These are phyloP conservation scores for Anthonomus grandis DNA, from an alignment of 1,140 invertebrate genomes.

Conservation along the genomic window DNA sequence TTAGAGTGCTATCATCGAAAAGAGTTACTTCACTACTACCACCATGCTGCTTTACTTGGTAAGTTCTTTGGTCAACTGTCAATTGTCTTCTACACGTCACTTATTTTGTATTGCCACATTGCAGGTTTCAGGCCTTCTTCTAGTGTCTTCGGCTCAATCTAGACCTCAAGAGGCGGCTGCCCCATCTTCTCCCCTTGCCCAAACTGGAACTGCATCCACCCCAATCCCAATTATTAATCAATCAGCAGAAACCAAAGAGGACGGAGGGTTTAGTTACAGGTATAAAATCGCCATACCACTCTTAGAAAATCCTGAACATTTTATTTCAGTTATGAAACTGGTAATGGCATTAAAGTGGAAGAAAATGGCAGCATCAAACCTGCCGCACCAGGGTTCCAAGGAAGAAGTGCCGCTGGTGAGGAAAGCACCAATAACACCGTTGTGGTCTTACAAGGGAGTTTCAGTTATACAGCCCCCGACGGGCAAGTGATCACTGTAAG, in stretches of 20 bases:
- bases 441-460: slow-evolving; percentile 19
- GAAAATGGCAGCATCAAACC: slow-evolving; percentile 9
- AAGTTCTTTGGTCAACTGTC: too few relatives aligned
- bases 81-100: too few relatives aligned
- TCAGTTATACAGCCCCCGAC: slow-evolving; percentile 19
- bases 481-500: slow-evolving; percentile 19
- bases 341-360: slow-evolving; percentile 22
- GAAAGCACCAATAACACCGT: not conserved
- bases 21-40: too few relatives aligned
- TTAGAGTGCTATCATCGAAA: too few relatives aligned
- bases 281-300: not conserved
- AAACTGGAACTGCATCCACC: slow-evolving; percentile 8
- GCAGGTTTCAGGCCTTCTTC: slow-evolving; percentile 4
- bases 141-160: slow-evolving; percentile 2
- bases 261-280: slow-evolving; percentile 21
- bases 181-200: not conserved
- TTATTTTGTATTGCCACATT: too few relatives aligned
- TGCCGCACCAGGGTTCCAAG: not conserved
- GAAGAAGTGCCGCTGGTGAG: slow-evolving; percentile 6
- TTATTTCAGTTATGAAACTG: slow-evolving; percentile 17
- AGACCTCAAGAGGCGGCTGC: slow-evolving; percentile 9
- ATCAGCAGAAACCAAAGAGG: slow-evolving; percentile 20
- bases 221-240: slow-evolving; percentile 19
- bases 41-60: too few relatives aligned
- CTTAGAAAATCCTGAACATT: slow-evolving; percentile 1